Base-by-base conservation (phyloP, 2,888 invertebrate genomes). In the Venusia cambrica region DNA sequence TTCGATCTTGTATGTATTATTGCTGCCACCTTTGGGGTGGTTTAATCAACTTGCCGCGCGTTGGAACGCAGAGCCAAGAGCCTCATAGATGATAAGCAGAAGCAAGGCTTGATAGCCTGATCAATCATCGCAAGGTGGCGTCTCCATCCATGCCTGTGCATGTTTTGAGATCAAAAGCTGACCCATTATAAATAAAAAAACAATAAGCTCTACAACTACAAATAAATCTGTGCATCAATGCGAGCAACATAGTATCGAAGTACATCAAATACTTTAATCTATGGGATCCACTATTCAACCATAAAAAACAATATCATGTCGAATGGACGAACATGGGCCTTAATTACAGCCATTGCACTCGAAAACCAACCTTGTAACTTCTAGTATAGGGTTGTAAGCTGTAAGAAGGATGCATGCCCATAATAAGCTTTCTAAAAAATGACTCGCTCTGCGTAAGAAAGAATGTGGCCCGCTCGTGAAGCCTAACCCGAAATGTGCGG, bases 281-380 rank as follows among this genome's bases (percentile, higher is more conserved):
- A 76, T 69, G 68, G 65, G 67, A 66, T 73, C 71, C 73, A 71
- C 78, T 79, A 76, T 74, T 75, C 72, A 65, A 53, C 66, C 68
- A 80, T 77, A 83, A 83, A 76, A 83, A 83, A 83, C 80, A 81
- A 81, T 81, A 83, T 81, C 75, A 73, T 62, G 70, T 73, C 67
- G 69, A 66, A 69, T 66, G 60, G 58, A 58, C 65, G 54, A 65
- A 74, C 76, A 75, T 58, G 69, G 63, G 51, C 73, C 83, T 78
- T 84, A 83, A 84, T 83, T 83, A 81, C 73, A 67, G 58, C 54
- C 60, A 52, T 43, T 44, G 48, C 54, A 52, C 4, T 17, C 8
- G 9, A 70, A 56, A 57, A 32, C 27, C 10, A 26, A 51, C 61
- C 39, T 38, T 69, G 52, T 22, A 0, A 0, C 0, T 0, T 4